phyloP scores from a whole-genome alignment of 1,140 invertebrate species.

The Euwallacea similis region DNA sequence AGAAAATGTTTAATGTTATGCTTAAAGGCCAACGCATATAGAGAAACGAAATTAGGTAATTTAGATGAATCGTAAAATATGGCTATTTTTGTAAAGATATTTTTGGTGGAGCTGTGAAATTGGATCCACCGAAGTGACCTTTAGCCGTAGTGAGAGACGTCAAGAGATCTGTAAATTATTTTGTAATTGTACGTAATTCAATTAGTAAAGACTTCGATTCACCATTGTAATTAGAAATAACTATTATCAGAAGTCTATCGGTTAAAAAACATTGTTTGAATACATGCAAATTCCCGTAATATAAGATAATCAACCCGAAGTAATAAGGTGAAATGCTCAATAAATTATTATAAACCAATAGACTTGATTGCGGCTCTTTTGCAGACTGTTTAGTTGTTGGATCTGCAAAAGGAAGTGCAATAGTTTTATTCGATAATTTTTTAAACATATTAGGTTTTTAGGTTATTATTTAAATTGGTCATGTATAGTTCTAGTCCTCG shows the following conservation, averaged over 20 bases:
- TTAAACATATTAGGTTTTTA: conserved; percentile 22
- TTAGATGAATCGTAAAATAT: not conserved
- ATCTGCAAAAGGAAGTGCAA: conserved; percentile 45
- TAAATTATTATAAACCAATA: conserved; percentile 37
- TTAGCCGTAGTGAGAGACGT: no score
- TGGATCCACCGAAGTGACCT: no score
- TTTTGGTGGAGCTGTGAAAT: not conserved
- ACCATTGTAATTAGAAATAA: no score
- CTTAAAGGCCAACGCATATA: not conserved
- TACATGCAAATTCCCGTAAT: no score
- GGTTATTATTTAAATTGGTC: conserved; percentile 28
- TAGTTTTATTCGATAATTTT: conserved; percentile 37
- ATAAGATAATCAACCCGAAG: conserved; percentile 6
- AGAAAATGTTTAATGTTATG: not conserved
- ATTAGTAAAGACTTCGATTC: no score
- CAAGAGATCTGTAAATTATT: no score
- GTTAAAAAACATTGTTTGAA: no score
- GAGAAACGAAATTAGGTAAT: no score
- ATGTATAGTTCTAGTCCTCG: conserved; percentile 30
- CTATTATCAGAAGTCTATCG: no score
- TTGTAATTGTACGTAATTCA: no score
- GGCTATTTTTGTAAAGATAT: not conserved
- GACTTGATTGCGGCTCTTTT: conserved; percentile 45
- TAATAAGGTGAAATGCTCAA: conserved; percentile 43
- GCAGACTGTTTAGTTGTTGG: conserved; percentile 41